Evolutionary conservation across 1,140 invertebrate species (phyloP).

Genomic region (Mizuhopecten yessoensis): DNA sequence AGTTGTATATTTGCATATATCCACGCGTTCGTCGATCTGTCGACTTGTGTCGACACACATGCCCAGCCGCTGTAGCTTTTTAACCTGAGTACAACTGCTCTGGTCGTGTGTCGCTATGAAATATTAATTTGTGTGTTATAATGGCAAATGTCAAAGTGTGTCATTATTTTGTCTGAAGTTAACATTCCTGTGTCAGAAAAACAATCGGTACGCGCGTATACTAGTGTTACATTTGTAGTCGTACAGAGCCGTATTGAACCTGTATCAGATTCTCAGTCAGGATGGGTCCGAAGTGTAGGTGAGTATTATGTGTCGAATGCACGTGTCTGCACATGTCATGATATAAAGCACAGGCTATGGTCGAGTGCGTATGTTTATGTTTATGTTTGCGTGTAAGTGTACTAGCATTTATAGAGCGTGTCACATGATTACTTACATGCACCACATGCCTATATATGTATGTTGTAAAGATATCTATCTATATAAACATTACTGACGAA

Average conservation of each 20-base stretch:
- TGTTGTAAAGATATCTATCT: too few species aligned
- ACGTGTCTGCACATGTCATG: too few species aligned
- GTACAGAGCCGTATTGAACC: not conserved
- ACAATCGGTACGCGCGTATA: not conserved
- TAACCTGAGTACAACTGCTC: not conserved
- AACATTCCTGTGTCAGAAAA: conserved; percentile 6
- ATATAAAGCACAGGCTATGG: too few species aligned
- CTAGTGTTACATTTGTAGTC: not conserved
- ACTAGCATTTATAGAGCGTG: too few species aligned
- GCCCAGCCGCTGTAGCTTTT: not conserved
- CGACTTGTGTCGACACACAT: not conserved
- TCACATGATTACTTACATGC: too few species aligned
- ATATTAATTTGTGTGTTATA: not conserved
- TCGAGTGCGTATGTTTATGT: too few species aligned
- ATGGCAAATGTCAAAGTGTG: conserved; percentile 1
- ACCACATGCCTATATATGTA: too few species aligned
- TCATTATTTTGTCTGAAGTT: not conserved
- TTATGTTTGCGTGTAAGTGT: too few species aligned
- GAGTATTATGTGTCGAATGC: not conserved
- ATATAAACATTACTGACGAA: too few species aligned
- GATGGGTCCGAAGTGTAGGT: not conserved
- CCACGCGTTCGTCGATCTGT: too few species aligned
- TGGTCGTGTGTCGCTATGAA: not conserved
- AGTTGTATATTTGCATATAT: not conserved
- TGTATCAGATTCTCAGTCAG: not conserved